Conservation (phyloP, 1,140 invertebrate species). For the Drosophila rhopaloa region DNA sequence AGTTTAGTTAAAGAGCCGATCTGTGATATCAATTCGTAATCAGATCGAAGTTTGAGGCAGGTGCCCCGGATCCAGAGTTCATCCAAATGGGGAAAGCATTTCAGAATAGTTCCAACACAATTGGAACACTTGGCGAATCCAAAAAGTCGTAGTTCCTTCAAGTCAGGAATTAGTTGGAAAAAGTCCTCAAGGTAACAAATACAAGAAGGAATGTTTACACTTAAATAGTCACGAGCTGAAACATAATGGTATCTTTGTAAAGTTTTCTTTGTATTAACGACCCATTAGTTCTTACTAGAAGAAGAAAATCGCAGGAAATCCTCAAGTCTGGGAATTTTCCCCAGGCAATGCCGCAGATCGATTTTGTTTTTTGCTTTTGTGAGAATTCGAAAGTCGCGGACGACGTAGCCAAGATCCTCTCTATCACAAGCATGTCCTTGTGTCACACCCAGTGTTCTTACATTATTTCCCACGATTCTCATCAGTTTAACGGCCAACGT, state of each 20-base stretch:
- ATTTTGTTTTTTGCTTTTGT: constrained; percentile 11
- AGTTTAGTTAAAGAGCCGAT: constrained; percentile 8
- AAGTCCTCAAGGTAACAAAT: constrained; percentile 22
- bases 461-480: constrained; percentile 1
- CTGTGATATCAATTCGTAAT: constrained; percentile 19
- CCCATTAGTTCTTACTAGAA: not conserved
- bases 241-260: no score
- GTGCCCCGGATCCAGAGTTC: constrained; percentile 13
- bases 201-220: constrained; percentile 18
- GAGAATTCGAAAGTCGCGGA: constrained; percentile 8
- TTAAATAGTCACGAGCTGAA: constrained; percentile 17
- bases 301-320: constrained; percentile 18
- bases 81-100: constrained; percentile 16
- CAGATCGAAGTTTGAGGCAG: not conserved
- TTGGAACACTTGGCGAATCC: constrained; percentile 20
- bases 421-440: constrained; percentile 13
- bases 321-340: not conserved
- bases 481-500: not conserved
- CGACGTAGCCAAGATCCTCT: constrained; percentile 2
- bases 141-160: constrained; percentile 9
- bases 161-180: constrained; percentile 12
- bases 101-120: constrained; percentile 7
- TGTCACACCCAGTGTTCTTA: constrained; percentile 5
- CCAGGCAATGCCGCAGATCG: not conserved
- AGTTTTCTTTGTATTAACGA: no score